phyloP scores from a whole-genome alignment of 2,888 invertebrate genomes.

The Epicampocera succincta region DNA sequence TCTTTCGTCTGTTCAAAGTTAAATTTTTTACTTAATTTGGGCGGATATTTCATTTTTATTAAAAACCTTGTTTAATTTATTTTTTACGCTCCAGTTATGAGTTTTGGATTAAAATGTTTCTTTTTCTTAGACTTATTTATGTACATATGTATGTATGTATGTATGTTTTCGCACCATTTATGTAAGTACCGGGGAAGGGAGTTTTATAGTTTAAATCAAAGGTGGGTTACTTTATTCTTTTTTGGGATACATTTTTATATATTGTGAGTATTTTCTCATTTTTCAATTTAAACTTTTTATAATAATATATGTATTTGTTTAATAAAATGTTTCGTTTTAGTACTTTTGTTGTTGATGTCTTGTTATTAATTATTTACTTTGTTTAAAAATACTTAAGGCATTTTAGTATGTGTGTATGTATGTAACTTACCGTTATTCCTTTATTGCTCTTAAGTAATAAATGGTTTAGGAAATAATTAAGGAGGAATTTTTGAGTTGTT shows the following conservation, averaged over 20 bases:
- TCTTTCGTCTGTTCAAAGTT: slow-evolving; percentile 18
- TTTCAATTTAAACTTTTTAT: slow-evolving; percentile 34
- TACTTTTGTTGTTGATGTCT: slow-evolving; percentile 40
- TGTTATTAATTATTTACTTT: slow-evolving; percentile 40
- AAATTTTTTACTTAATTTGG: slow-evolving; percentile 52
- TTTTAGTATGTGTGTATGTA: slow-evolving; percentile 54
- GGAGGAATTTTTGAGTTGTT: slow-evolving; percentile 69
- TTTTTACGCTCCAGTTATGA: slow-evolving; percentile 20
- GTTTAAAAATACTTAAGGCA: slow-evolving; percentile 72
- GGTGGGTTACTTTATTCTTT: slow-evolving; percentile 61
- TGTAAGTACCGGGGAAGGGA: slow-evolving; percentile 7
- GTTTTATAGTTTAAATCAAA: slow-evolving; percentile 49
- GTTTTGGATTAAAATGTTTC: slow-evolving; percentile 25
- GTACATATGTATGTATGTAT: no score
- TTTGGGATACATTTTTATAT: slow-evolving; percentile 46
- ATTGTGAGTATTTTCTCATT: slow-evolving; percentile 27
- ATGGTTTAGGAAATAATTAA: slow-evolving; percentile 70
- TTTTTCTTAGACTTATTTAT: neutral
- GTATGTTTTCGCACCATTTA: neutral
- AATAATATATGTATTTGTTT: slow-evolving; percentile 35
- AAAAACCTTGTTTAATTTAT: slow-evolving; percentile 29
- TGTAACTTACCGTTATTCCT: slow-evolving; percentile 65
- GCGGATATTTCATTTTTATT: slow-evolving; percentile 65
- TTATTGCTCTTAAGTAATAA: slow-evolving; percentile 48
- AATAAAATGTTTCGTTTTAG: slow-evolving; percentile 40